Conservation (phyloP, 2,888 invertebrate genomes). For the Temnothorax rugatulus region DNA sequence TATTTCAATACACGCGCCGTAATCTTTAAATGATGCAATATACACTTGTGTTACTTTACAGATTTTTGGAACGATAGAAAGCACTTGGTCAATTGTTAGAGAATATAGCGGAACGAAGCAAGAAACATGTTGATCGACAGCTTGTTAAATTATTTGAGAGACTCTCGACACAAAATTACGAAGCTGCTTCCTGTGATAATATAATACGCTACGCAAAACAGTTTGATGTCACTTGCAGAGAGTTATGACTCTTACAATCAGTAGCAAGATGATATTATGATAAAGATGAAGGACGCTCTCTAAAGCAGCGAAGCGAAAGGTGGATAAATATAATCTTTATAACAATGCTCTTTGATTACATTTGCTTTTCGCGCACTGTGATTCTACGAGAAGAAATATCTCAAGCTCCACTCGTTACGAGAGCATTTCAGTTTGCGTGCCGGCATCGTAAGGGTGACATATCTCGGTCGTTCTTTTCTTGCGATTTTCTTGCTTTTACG, state of each 20-base stretch:
- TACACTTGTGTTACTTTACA: slow-evolving; percentile 45
- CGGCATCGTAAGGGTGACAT: not conserved
- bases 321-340: not conserved
- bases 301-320: not conserved
- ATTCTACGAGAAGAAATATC: not conserved
- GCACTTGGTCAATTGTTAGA: slow-evolving; percentile 66
- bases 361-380: not conserved
- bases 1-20: not conserved
- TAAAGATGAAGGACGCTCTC: not conserved
- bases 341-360: too few relatives aligned
- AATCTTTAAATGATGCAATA: not conserved
- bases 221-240: not conserved
- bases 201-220: not conserved
- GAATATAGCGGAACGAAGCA: slow-evolving; percentile 57
- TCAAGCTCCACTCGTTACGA: not conserved
- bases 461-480: not conserved
- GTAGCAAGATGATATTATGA: not conserved
- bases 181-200: not conserved
- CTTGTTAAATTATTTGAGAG: not conserved
- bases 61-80: slow-evolving; percentile 73
- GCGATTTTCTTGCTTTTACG: not conserved
- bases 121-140: slow-evolving; percentile 52
- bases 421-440: not conserved
- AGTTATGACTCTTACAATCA: not conserved
- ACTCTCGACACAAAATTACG: not conserved